These are phyloP conservation scores for Lepidonotus clava DNA, from an alignment of 2,888 invertebrate species.

Conservation along the genomic window DNA sequence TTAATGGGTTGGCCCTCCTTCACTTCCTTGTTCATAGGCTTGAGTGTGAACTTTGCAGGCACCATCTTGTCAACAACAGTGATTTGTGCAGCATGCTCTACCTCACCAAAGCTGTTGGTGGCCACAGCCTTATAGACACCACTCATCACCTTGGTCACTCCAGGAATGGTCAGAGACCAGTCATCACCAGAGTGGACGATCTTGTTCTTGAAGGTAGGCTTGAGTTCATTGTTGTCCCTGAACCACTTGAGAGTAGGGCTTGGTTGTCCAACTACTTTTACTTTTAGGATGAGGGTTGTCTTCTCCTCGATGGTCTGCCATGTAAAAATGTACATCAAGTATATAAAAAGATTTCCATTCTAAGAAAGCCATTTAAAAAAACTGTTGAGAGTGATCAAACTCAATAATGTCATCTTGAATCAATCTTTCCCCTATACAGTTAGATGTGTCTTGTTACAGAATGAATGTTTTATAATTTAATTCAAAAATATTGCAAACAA, in stretches of 20 bases:
- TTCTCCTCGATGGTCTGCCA: constrained; percentile 63
- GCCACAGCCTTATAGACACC: constrained; percentile 66
- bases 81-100: constrained; percentile 81
- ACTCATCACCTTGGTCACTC: constrained; percentile 76
- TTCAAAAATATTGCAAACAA: too few relatives aligned
- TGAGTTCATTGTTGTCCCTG: constrained; percentile 90
- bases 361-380: neutral
- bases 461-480: too few relatives aligned
- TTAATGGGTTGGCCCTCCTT: constrained; percentile 76
- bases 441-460: too few relatives aligned
- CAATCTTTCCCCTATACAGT: too few relatives aligned
- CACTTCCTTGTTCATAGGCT: constrained; percentile 74
- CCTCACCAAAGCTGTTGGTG: constrained; percentile 62
- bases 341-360: neutral
- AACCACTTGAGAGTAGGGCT: constrained; percentile 94
- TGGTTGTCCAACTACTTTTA: constrained; percentile 90
- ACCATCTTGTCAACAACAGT: constrained; percentile 86
- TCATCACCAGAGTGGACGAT: constrained; percentile 85
- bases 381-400: neutral
- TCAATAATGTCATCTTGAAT: too few relatives aligned
- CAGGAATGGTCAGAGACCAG: constrained; percentile 72
- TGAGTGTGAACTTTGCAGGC: constrained; percentile 75
- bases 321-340: neutral
- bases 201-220: constrained; percentile 88
- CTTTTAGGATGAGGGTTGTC: constrained; percentile 61